Percentiles rank a stretch among this genome's conserved stretches.
Conservation (phyloP, 1,140 invertebrate species). For the Pygmarrhopalites habei region DNA sequence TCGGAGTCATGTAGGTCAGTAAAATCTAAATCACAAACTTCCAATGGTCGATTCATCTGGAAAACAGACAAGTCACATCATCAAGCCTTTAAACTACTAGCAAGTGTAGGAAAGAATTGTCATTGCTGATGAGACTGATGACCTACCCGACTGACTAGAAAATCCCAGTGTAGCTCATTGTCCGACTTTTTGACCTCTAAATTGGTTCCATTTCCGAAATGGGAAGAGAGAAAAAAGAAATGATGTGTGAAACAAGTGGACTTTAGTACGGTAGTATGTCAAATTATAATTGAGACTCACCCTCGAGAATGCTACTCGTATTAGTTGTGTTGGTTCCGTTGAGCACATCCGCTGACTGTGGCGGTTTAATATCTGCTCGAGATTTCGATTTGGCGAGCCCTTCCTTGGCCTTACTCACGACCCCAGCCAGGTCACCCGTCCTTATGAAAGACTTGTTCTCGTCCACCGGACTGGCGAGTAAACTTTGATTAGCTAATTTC, state of each 20-base stretch:
- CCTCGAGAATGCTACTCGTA: conserved; percentile 53
- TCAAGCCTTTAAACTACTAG: too few species aligned
- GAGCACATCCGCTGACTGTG: conserved; percentile 38
- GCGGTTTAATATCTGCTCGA: conserved; percentile 55
- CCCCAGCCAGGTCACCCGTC: conserved; percentile 52
- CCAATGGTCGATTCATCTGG: conserved; percentile 71
- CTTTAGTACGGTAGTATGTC: too few species aligned
- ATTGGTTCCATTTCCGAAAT: conserved; percentile 13
- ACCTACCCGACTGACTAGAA: conserved; percentile 71
- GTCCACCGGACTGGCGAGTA: conserved; percentile 54
- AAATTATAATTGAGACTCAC: too few species aligned
- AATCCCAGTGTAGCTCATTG: conserved; percentile 87
- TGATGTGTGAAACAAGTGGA: too few species aligned
- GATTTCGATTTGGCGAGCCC: conserved; percentile 74
- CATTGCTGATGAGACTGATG: too few species aligned
- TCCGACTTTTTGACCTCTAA: conserved; percentile 78
- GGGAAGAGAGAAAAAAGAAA: too few species aligned
- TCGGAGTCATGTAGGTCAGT: conserved; percentile 57
- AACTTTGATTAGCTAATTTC: conserved; percentile 63
- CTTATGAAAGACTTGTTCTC: conserved; percentile 53
- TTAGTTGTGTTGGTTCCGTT: conserved; percentile 16
- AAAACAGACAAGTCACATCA: too few species aligned
- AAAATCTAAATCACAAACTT: conserved; percentile 62
- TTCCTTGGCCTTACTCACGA: conserved; percentile 89
- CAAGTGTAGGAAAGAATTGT: too few species aligned